Percentiles rank a stretch among this genome's conserved stretches.
phyloP scores from a whole-genome alignment of 2,888 invertebrate genomes.

The Tenodera sinensis region DNA sequence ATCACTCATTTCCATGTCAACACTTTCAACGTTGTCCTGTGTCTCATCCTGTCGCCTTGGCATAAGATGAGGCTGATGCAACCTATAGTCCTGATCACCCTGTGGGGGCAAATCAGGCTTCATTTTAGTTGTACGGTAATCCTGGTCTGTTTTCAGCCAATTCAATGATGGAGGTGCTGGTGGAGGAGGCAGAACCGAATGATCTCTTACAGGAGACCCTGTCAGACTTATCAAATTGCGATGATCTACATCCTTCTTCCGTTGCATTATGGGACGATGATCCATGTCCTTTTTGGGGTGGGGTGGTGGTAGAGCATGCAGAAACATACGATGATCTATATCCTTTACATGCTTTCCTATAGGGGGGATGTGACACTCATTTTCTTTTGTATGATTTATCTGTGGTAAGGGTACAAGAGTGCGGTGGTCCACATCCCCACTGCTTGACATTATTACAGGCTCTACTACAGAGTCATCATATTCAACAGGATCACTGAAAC shows the following conservation, averaged over 20 bases:
- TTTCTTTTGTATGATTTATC: conserved; percentile 7
- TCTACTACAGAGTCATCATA: conserved; percentile 53
- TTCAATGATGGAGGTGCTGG: conserved; percentile 40
- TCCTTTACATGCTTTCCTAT: conserved; percentile 15
- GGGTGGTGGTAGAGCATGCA: conserved; percentile 42
- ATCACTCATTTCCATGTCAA: conserved; percentile 85
- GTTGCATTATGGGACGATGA: conserved; percentile 26
- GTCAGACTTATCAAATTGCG: conserved; percentile 80
- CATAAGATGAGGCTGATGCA: conserved; percentile 4
- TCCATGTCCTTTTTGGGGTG: conserved; percentile 28
- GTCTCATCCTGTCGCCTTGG: conserved; percentile 20
- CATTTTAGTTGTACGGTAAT: conserved; percentile 25
- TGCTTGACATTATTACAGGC: conserved; percentile 40
- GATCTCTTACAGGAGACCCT: conserved; percentile 55
- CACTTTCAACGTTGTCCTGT: conserved; percentile 70
- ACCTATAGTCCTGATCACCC: conserved; percentile 23
- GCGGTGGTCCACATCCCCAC: conserved; percentile 60
- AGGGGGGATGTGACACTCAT: not conserved
- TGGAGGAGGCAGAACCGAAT: conserved; percentile 29
- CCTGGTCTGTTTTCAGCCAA: conserved; percentile 33
- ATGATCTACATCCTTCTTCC: conserved; percentile 33
- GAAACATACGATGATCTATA: conserved; percentile 56
- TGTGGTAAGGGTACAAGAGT: conserved; percentile 53
- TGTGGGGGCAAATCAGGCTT: not conserved
- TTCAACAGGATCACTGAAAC: conserved; percentile 55